Base-by-base conservation (phyloP, 2,113 vertebrate genomes). In the Elachura formosa region DNA sequence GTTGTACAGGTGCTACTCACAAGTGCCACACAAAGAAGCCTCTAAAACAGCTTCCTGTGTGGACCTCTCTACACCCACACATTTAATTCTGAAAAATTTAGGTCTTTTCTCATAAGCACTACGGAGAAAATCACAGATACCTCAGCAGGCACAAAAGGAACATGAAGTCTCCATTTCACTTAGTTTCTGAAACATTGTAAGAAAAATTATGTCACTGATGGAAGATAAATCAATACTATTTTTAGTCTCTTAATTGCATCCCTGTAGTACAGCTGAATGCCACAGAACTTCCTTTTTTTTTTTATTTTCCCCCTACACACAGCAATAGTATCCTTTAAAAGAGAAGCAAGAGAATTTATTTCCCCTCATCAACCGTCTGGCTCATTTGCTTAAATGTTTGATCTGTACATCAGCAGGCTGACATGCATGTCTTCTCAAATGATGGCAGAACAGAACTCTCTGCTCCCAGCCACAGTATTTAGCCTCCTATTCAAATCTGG, bases 401-500 rank as follows among this genome's bases (percentile, higher is more conserved):
- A 52, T 58, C 17, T 69, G 22, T 11, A 28, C 23, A n/a, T n/a
- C n/a, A 36, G 45, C n/a, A 41, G 52, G 22, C 14, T 55, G 24
- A 68, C 0, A 0, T 20, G 41, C 23, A 31, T 1, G 0, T 74
- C 36, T n/a, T 59, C 45, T 55, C 5, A 6, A 78, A 67, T 0
- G 3, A 66, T 1, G 11, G 46, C 38, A 79, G 61, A 48, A 46
- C 40, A 72, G 19, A 79, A 31, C 41, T 74, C 17, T 78, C 46
- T 77, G 68, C 7, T 68, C 43, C 59, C 13, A 19, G 20, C 1
- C n/a, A 52, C 3, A 22, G 1, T 6, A 21, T 5, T 1, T 22
- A 33, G 34, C 7, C 43, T 48, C 12, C n/a, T 31, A 6, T 38
- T 61, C 49, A 83, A 59, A 76, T 24, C 2, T 38, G 54, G 38